Conservation (phyloP, 1,140 invertebrate genomes). For the Anthonomus grandis region DNA sequence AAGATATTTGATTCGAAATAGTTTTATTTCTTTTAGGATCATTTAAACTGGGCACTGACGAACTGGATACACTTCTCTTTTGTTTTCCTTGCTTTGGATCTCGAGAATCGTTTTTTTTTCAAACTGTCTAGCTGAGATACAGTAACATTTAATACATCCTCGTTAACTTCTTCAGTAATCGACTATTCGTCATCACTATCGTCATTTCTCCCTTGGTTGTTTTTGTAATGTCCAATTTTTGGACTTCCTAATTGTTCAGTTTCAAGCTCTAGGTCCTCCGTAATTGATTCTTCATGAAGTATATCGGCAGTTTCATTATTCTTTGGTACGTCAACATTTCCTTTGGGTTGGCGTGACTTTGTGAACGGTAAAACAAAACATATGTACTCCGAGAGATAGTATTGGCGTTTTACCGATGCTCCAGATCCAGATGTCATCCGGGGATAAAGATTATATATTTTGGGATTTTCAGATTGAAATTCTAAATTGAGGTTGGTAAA, state of each 20-base stretch:
- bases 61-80: slow-evolving; percentile 10
- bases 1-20: slow-evolving; percentile 15
- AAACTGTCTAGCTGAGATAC: slow-evolving; percentile 7
- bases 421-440: not conserved
- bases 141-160: slow-evolving; percentile 8
- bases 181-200: slow-evolving; percentile 18
- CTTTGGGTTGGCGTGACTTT: slow-evolving; percentile 15
- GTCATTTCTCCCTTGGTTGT: slow-evolving; percentile 13
- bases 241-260: slow-evolving; percentile 2
- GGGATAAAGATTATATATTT: no score
- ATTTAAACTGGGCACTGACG: not conserved
- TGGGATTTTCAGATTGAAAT: no score
- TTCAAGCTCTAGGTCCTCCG: not conserved
- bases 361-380: slow-evolving; percentile 11
- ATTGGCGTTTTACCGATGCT: not conserved
- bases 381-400: slow-evolving; percentile 11
- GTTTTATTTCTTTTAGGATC: slow-evolving; percentile 9
- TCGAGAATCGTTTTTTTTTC: slow-evolving; percentile 8
- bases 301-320: slow-evolving; percentile 10
- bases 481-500: no score
- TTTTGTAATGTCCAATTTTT: slow-evolving; percentile 2
- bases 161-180: slow-evolving; percentile 16
- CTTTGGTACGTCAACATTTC: slow-evolving; percentile 6
- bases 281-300: not conserved
- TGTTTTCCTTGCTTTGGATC: slow-evolving; percentile 16